A percentile compares a stretch with the other conserved stretches of the same genome.
Conservation (phyloP, 2,797 vertebrate genomes). For the Danionella dracula region DNA sequence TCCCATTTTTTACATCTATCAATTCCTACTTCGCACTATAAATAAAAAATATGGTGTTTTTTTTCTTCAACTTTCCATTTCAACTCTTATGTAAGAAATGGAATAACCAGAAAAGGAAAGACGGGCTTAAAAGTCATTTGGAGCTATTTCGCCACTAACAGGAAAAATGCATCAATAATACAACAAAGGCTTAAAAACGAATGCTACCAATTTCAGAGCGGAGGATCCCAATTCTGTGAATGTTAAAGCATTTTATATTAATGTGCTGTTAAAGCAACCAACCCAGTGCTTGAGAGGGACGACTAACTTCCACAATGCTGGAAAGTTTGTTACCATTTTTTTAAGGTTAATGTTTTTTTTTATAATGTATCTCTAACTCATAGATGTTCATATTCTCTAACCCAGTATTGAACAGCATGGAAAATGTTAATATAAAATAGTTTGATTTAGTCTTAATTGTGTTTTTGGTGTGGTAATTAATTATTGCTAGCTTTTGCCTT, state of each 20-base stretch:
- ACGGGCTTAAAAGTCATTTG: slow-evolving; percentile 30
- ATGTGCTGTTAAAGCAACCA: slow-evolving; percentile 23
- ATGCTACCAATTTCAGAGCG: slow-evolving; percentile 12
- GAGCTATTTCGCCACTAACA: slow-evolving; percentile 8
- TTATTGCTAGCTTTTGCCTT: no score
- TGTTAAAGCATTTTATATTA: slow-evolving; percentile 31
- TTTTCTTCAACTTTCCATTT: slow-evolving; percentile 37
- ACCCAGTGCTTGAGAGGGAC: not conserved
- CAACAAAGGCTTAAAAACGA: slow-evolving; percentile 17
- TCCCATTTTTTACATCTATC: slow-evolving; percentile 26
- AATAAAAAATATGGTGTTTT: slow-evolving; percentile 47
- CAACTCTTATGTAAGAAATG: slow-evolving; percentile 40
- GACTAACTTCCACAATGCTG: no score
- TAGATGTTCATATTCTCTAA: no score
- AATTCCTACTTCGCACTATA: slow-evolving; percentile 33
- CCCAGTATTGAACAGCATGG: no score
- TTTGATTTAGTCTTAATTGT: no score
- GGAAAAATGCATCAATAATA: slow-evolving; percentile 35
- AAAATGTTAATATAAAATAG: no score
- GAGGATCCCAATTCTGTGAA: slow-evolving; percentile 11
- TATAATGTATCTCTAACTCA: no score
- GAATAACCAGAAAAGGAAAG: slow-evolving; percentile 39
- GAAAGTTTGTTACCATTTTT: no score
- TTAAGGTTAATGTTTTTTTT: no score
- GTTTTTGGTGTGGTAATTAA: no score